A percentile compares a stretch with the other conserved stretches of the same genome.
phyloP scores from a whole-genome alignment of 2,113 vertebrate species.

The Engraulis encrasicolus region DNA sequence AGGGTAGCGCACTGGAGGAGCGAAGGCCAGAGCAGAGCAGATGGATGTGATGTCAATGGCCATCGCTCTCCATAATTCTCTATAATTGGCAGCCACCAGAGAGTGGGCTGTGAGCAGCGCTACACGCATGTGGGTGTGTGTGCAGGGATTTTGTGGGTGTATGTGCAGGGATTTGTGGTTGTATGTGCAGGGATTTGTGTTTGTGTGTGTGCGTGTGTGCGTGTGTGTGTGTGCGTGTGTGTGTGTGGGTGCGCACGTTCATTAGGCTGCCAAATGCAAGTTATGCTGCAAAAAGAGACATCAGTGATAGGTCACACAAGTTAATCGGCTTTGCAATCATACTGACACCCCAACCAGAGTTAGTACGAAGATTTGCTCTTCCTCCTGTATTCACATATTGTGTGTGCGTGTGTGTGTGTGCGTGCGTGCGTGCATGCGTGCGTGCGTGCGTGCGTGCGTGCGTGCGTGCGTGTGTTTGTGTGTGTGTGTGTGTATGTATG shows the following conservation, averaged over 20 bases:
- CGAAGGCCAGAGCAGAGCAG: neutral
- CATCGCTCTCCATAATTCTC: constrained; percentile 2
- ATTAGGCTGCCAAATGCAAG: too few relatives aligned
- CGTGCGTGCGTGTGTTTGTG: too few relatives aligned
- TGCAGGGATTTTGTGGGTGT: neutral
- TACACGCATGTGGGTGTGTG: neutral
- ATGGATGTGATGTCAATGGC: neutral
- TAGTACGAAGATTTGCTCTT: too few relatives aligned
- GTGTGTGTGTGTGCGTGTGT: neutral
- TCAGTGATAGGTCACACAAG: too few relatives aligned
- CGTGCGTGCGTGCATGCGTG: neutral
- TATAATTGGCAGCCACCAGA: neutral
- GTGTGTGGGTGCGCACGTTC: neutral
- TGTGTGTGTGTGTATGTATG: too few relatives aligned
- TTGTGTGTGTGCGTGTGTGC: neutral
- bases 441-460: neutral
- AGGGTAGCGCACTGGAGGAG: neutral
- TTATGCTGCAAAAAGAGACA: too few relatives aligned
- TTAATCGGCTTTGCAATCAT: too few relatives aligned
- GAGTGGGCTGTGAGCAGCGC: neutral
- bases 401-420: neutral
- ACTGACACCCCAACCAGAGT: too few relatives aligned
- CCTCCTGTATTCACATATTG: too few relatives aligned
- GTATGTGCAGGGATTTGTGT: constrained; percentile 18
- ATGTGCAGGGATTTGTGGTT: neutral